Evolutionary conservation across 2,797 vertebrate species (phyloP), one percentile per base, ranked within the genome.

Genomic region (Agapornis canus): DNA sequence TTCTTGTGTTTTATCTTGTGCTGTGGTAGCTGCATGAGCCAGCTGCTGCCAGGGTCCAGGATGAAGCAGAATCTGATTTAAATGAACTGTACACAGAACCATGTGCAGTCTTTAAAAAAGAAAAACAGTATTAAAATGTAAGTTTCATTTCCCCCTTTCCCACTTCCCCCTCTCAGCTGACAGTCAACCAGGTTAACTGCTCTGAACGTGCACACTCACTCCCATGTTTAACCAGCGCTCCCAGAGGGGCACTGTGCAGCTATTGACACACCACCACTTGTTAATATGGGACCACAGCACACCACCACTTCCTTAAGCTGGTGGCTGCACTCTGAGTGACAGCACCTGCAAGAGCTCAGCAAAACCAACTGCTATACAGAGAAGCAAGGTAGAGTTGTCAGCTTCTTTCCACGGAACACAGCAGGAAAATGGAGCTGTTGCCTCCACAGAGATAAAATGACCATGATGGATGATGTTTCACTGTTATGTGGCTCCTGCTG

Each of bases 81-180:
- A 92, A 89, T 10, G 11, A 82, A 80, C 60, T 47, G 59, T 49
- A 90, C 27, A 91, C 47, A 40, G 15, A 45, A 65, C 70, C 47
- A 52, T 1, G 26, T 64, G 54, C 54, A 42, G 16, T 35, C 78
- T 60, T 26, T 22, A 56, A 87, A 56, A 66, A 48, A 83, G 47
- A 89, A 88, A 88, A 79, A 45, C 35, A 47, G 26, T 84, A 94
- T 64, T 89, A 89, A 87, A 79, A 92, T 93, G 19, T 60, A 51
- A 25, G 60, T 94, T 95, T 93, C 75, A 65, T 68, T 91, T 93
- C 78, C 76, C 40, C 75, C 52, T 93, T 79, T 70, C 66, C 86
- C 73, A 90, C 77, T 94, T 95, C 86, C 69, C 63, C 57, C 76
- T 95, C 88, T 94, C 90, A 86, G 72, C 5, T 80, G 64, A 93